These are phyloP conservation scores for Dusona sp. DNA, from an alignment of 2,888 invertebrate species.

Conservation along the genomic window DNA sequence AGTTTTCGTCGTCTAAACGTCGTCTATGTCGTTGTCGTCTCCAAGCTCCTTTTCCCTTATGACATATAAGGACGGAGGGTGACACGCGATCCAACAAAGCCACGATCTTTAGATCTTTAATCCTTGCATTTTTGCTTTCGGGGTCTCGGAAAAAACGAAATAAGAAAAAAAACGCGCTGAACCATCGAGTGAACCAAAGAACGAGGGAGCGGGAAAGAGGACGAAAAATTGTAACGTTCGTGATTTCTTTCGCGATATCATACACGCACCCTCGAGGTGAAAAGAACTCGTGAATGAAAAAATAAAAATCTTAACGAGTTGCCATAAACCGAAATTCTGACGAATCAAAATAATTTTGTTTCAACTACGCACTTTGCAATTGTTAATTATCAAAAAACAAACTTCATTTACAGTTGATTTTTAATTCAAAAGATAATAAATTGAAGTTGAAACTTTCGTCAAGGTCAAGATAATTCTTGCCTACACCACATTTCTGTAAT, in stretches of 20 bases:
- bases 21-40: slow-evolving; percentile 29
- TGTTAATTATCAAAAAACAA: too few species aligned
- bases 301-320: background rate
- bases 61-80: slow-evolving; percentile 67
- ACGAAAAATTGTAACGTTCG: slow-evolving; percentile 1
- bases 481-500: background rate
- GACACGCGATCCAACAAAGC: slow-evolving; percentile 70
- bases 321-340: background rate
- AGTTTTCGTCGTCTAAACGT: slow-evolving; percentile 68
- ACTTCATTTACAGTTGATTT: background rate
- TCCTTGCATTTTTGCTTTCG: slow-evolving; percentile 74
- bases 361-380: background rate
- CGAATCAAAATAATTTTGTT: background rate
- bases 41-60: slow-evolving; percentile 46
- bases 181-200: background rate
- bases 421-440: background rate
- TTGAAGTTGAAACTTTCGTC: background rate
- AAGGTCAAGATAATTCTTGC: background rate
- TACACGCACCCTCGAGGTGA: background rate
- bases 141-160: slow-evolving; percentile 18
- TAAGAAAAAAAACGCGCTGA: slow-evolving; percentile 27
- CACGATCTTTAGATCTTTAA: slow-evolving; percentile 66
- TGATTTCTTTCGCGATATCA: background rate
- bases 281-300: slow-evolving; percentile 13
- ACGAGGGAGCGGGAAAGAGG: background rate